Conservation (phyloP, 2,113 vertebrate genomes). For the Rhynchomys soricoides region DNA sequence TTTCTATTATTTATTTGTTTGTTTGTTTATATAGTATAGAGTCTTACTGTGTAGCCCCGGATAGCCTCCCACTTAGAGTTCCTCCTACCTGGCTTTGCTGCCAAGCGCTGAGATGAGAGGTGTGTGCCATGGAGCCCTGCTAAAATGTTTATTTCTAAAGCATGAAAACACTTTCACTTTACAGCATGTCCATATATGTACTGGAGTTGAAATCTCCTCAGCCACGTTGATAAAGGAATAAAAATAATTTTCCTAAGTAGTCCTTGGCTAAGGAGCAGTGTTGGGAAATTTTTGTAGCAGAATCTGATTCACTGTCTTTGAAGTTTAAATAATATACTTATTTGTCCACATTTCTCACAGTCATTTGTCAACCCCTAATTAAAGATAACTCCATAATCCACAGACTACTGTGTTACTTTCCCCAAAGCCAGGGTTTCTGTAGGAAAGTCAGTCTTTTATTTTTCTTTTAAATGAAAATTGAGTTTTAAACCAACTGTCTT, state of each 20-base stretch:
- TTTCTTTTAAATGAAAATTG: conserved; percentile 70
- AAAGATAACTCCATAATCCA: conserved; percentile 37
- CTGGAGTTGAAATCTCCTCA: conserved; percentile 55
- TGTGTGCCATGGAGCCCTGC: not conserved
- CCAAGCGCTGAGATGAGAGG: not conserved
- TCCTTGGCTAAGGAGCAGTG: conserved; percentile 31
- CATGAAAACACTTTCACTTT: conserved; percentile 50
- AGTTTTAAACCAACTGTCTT: conserved; percentile 69
- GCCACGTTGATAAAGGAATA: conserved; percentile 67
- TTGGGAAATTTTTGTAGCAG: conserved; percentile 53
- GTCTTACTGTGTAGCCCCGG: not conserved
- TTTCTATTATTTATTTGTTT: too few relatives aligned
- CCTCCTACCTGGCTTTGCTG: not conserved
- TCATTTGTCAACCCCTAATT: conserved; percentile 58
- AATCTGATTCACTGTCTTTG: conserved; percentile 61
- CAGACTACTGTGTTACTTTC: conserved; percentile 18
- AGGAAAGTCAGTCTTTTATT: conserved; percentile 47
- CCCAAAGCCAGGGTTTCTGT: conserved; percentile 46
- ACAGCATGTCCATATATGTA: conserved; percentile 50
- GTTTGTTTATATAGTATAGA: too few relatives aligned
- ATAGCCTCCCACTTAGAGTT: not conserved
- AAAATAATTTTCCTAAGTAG: conserved; percentile 71
- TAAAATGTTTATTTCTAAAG: conserved; percentile 59
- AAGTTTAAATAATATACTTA: conserved; percentile 60
- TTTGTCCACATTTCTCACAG: conserved; percentile 65